Base-by-base conservation (phyloP, 2,113 vertebrate species). In the Sula dactylatra region DNA sequence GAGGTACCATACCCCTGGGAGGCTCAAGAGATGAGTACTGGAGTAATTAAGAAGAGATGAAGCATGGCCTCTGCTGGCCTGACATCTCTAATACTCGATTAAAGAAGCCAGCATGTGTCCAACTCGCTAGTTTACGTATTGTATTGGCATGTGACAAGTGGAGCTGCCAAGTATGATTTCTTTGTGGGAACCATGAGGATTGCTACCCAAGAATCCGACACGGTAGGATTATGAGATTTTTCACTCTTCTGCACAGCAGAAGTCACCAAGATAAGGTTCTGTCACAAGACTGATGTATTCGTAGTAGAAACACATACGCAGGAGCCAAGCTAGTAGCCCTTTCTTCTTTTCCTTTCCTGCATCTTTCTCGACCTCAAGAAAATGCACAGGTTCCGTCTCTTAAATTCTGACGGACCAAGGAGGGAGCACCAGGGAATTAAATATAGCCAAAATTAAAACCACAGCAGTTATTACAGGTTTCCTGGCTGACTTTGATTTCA, bases 391-490 rank as follows among this genome's bases (percentile, higher is more conserved):
- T 74, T 81, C 59, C 58, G 34, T 34, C 32, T 77, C 70, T 58
- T 38, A 54, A 70, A 73, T 93, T 45, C 71, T 77, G 42, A 11
- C n/a, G 34, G 44, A 10, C 67, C 26, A 25, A 83, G 38, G 14
- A 29, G 26, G 44, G 70, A 90, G 26, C 62, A 72, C 31, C 62
- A 55, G 47, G 58, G 55, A 64, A 64, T 85, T 73, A 84, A 90
- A 82, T 32, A 10, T 2, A 71, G 22, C 71, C 71, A 31, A 5
- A 88, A 89, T 73, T 34, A 77, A 94, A 65, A 50, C 69, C 79
- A 7, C n/a, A 38, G 72, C 64, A 58, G 13, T 94, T 93, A 52
- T 66, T 77, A 18, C 69, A 90, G 50, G 27, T 82, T 85, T 94
- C 59, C 50, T 47, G 79, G 36, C 70, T 40, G 74, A 32, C 87